Percentiles rank a stretch among this genome's conserved stretches.
Conservation (phyloP, 1,140 invertebrate species). For the Neodiprion fabricii region DNA sequence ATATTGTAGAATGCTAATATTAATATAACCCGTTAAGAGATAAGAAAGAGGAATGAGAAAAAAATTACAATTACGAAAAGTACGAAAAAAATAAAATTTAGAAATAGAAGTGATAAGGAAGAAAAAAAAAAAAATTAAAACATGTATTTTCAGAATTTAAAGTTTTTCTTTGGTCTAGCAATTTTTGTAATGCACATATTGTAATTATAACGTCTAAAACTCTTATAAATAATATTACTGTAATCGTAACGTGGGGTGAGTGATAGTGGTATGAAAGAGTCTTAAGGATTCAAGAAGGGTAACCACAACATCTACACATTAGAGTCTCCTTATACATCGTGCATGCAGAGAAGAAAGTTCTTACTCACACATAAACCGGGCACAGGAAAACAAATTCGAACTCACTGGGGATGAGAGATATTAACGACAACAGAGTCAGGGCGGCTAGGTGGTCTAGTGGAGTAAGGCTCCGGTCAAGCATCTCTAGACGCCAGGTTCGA, state of each 20-base stretch:
- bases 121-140: too few relatives aligned
- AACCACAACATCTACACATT: too few relatives aligned
- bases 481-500: too few relatives aligned
- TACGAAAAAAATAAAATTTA: not conserved
- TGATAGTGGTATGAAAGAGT: constrained; percentile 28
- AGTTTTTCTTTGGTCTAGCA: constrained; percentile 8
- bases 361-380: constrained; percentile 15
- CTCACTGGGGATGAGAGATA: too few relatives aligned
- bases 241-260: constrained; percentile 32
- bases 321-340: too few relatives aligned
- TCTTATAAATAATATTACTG: not conserved
- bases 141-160: constrained; percentile 11
- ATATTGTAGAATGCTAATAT: constrained; percentile 11
- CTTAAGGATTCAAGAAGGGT: too few relatives aligned
- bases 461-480: too few relatives aligned
- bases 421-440: too few relatives aligned
- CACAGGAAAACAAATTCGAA: too few relatives aligned
- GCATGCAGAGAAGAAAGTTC: too few relatives aligned
- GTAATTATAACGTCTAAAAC: constrained; percentile 11
- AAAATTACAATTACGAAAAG: too few relatives aligned
- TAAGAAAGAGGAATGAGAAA: not conserved
- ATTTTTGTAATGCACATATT: constrained; percentile 16
- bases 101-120: not conserved
- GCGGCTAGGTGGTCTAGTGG: too few relatives aligned
- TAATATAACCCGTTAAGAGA: not conserved